These are phyloP conservation scores for Phenganax subtilis DNA, from an alignment of 92 coral and sea anemone species.

Conservation along the genomic window DNA sequence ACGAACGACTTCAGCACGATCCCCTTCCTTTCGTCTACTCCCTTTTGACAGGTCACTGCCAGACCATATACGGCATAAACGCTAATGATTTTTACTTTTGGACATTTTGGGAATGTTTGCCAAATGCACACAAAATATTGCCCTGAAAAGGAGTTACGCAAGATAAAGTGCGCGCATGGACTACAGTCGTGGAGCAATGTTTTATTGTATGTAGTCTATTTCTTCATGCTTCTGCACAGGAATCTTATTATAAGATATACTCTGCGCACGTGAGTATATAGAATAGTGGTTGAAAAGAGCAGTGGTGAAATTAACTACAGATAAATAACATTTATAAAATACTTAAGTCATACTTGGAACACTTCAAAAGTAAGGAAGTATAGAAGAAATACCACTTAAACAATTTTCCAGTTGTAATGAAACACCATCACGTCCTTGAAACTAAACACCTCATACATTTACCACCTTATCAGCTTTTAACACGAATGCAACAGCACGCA, in stretches of 20 bases:
- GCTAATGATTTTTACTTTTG: no score
- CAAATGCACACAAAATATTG: no score
- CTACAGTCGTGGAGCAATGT: no score
- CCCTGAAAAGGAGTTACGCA: no score
- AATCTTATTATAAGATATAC: no score
- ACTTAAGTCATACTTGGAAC: constrained; percentile 27
- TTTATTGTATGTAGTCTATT: background rate
- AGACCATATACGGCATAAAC: no score
- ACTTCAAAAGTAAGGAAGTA: constrained; percentile 29
- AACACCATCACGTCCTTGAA: background rate
- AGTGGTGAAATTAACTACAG: background rate
- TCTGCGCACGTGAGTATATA: background rate
- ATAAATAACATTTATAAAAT: constrained; percentile 11
- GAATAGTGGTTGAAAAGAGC: background rate
- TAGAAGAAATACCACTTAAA: constrained; percentile 27
- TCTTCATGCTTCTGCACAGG: no score
- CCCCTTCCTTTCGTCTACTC: no score
- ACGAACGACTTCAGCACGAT: no score
- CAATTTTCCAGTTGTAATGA: background rate
- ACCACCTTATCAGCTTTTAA: constrained; percentile 11
- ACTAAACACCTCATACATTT: constrained; percentile 1
- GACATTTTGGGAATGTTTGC: no score
- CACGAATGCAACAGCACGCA: constrained; percentile 1
- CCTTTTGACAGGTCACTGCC: no score
- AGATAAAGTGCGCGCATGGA: no score